Base-by-base conservation (phyloP, 2,797 vertebrate genomes). In the Poeciliopsis turneri region DNA sequence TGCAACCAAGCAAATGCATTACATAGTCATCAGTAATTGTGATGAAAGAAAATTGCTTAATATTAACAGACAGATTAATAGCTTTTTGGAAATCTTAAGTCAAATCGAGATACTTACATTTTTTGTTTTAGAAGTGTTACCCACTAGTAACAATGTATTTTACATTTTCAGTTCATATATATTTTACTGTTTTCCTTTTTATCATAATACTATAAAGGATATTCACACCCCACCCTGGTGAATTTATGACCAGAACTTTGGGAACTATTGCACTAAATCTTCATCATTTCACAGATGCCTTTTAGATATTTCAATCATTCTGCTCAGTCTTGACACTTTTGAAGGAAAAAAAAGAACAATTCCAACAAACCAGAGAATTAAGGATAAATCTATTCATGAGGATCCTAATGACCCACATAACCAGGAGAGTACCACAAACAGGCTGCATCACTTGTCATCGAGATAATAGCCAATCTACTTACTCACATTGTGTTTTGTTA, bases 301-400 rank as follows among this genome's bases (percentile, higher is more conserved):
- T 33, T 57, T 57, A 55, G 36, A 57, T 30, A 71, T 13, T 30
- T 72, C 41, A 16, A 28, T 43, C 16, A 43, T 45, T 77, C 53
- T 36, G 41, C 46, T 51, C 18, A 1, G 36, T 10, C 51, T 25
- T 1, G 11, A 64, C 74, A 78, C 20, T 16, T 30, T 1, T 33
- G 11, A 47, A 39, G 2, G 13, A 41, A 3, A n/a, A 55, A 57
- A 61, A 61, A 61, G 18, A 2, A 39, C 15, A 33, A 28, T 25
- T 74, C n/a, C 28, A 41, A 15, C 25, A 70, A 70, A 77, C 45
- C 28, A 23, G 13, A 74, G 20, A 39, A 70, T 75, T 69, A 39
- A 74, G 72, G 39, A 74, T 79, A 69, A 64, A 69, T 49, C 13
- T 47, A 51, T 33, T 75, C 39, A 46, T 7, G 7, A 18, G 53